Evolutionary conservation across 2,113 vertebrate genomes (phyloP).

Genomic region (Platanista minor): DNA sequence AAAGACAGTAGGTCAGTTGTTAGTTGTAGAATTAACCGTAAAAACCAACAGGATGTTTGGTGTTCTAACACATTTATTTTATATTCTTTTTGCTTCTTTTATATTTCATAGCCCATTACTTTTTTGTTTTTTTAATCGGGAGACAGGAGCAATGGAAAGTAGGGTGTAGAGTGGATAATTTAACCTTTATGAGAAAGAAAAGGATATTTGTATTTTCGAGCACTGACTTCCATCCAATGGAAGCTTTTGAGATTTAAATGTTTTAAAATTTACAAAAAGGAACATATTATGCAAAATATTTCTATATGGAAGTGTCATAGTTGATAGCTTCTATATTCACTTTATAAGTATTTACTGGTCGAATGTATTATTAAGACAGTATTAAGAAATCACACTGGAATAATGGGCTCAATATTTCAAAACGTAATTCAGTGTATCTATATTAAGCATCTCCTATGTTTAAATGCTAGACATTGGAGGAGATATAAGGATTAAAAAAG

Average conservation of each 20-base stretch:
- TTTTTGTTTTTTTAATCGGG: background rate
- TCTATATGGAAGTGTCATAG: background rate
- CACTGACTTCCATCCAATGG: background rate
- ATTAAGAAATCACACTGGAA: background rate
- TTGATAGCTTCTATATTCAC: background rate
- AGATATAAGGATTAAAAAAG: background rate
- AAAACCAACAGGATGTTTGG: background rate
- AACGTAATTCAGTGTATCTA: background rate
- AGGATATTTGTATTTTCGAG: background rate
- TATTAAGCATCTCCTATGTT: background rate
- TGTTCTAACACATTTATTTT: constrained; percentile 28
- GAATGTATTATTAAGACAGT: background rate
- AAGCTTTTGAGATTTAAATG: background rate
- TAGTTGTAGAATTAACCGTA: background rate
- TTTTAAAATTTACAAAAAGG: constrained; percentile 2
- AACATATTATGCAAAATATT: background rate
- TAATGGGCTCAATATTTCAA: background rate
- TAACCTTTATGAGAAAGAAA: background rate
- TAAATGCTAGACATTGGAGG: background rate
- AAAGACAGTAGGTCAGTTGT: background rate
- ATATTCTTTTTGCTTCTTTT: constrained; percentile 24
- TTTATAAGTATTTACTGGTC: background rate
- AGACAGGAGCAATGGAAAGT: background rate
- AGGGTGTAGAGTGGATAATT: background rate
- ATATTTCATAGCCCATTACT: background rate